Evolutionary conservation across 2,888 invertebrate genomes (phyloP).

Genomic region (Xylophagus ater): DNA sequence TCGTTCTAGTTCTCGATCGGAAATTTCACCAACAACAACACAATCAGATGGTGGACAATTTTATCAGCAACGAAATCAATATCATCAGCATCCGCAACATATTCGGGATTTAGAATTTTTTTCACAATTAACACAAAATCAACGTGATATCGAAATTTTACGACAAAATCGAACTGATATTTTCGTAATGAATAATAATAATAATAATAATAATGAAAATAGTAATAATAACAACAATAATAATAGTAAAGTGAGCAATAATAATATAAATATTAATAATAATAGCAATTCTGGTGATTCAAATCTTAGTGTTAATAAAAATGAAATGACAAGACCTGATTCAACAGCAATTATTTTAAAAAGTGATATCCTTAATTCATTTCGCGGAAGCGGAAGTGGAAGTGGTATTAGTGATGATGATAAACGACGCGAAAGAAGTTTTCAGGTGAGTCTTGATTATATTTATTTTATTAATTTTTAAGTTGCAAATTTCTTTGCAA

Average conservation of each 20-base stretch:
- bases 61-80: slow-evolving; percentile 21
- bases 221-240: slow-evolving; percentile 21
- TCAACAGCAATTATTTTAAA: slow-evolving; percentile 27
- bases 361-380: slow-evolving; percentile 11
- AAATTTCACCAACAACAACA: slow-evolving; percentile 1
- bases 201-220: slow-evolving; percentile 26
- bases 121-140: slow-evolving; percentile 19
- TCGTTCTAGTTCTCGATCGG: slow-evolving; percentile 21
- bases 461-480: no score
- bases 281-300: slow-evolving; percentile 15
- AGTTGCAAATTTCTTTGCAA: no score
- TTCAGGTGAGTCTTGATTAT: slow-evolving; percentile 31
- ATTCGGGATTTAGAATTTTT: slow-evolving; percentile 10
- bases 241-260: slow-evolving; percentile 14
- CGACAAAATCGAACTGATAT: slow-evolving; percentile 23
- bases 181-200: slow-evolving; percentile 23
- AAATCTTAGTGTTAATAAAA: slow-evolving; percentile 15
- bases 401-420: slow-evolving; percentile 31
- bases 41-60: slow-evolving; percentile 11
- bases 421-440: slow-evolving; percentile 32
- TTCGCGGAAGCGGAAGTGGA: slow-evolving; percentile 23
- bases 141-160: slow-evolving; percentile 25
- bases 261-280: slow-evolving; percentile 15
- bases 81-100: slow-evolving; percentile 3
- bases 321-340: slow-evolving; percentile 29